phyloP scores from a whole-genome alignment of 1,140 invertebrate genomes.

The Hylyphantes graminicola region DNA sequence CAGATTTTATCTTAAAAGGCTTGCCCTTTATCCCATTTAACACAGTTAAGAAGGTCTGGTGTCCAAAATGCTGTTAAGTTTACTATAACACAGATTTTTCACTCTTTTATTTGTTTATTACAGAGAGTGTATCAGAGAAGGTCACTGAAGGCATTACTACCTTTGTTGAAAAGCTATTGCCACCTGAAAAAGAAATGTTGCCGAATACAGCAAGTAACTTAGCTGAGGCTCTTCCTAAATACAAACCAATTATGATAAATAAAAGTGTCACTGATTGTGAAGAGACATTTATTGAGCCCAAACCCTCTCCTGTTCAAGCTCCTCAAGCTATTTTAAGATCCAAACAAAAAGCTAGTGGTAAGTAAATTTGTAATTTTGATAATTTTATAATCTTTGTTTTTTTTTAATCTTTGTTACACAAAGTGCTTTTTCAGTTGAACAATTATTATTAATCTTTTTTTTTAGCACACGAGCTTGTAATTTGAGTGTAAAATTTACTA shows the following conservation, averaged over 20 bases:
- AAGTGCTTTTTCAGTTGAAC: too few relatives aligned
- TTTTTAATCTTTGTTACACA: too few relatives aligned
- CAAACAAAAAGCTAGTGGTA: constrained; percentile 28
- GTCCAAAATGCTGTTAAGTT: too few relatives aligned
- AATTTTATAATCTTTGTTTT: too few relatives aligned
- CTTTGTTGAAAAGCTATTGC: constrained; percentile 40
- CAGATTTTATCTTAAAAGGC: too few relatives aligned
- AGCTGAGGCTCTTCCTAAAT: constrained; percentile 37
- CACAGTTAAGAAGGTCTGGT: too few relatives aligned
- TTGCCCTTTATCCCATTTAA: too few relatives aligned
- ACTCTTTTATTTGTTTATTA: background rate
- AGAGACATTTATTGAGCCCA: background rate
- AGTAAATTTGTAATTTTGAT: background rate
- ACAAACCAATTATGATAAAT: constrained; percentile 43
- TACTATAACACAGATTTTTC: background rate
- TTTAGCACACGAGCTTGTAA: too few relatives aligned
- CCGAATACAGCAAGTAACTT: background rate
- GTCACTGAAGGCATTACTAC: constrained; percentile 40
- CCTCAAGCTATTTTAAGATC: background rate
- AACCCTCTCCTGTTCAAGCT: background rate
- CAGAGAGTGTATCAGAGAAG: constrained; percentile 43
- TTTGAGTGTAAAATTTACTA: too few relatives aligned
- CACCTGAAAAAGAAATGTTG: constrained; percentile 13
- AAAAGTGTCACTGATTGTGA: constrained; percentile 17
- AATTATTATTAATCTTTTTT: too few relatives aligned